Evolutionary conservation across 2,888 invertebrate genomes (phyloP).

Genomic region (Trichogramma dendrolimi): DNA sequence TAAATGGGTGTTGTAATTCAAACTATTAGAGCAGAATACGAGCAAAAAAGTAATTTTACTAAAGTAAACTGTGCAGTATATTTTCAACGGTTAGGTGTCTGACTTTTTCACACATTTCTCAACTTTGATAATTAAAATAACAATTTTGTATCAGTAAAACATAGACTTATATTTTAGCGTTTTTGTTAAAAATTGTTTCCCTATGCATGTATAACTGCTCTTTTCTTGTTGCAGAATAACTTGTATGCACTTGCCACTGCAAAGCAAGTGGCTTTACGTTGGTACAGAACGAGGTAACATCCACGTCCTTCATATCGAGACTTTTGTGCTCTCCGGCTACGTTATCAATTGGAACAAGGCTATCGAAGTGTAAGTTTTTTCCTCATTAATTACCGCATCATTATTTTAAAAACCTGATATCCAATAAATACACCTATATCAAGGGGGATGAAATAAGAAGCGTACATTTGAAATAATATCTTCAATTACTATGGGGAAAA

Average conservation of each 20-base stretch:
- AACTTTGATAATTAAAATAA: not conserved
- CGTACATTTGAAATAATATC: no score
- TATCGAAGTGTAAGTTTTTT: constrained; percentile 89
- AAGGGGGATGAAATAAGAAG: no score
- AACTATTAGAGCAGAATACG: no score
- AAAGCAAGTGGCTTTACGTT: constrained; percentile 97
- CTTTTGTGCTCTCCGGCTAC: constrained; percentile 94
- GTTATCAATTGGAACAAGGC: constrained; percentile 99
- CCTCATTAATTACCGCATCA: not conserved
- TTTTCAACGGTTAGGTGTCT: no score
- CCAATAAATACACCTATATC: no score
- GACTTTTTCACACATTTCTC: not conserved
- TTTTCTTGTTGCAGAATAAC: constrained; percentile 72
- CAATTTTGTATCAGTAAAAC: not conserved
- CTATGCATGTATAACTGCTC: not conserved
- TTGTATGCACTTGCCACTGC: constrained; percentile 89
- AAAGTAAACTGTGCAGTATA: no score
- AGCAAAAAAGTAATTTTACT: no score
- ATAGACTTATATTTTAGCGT: not conserved
- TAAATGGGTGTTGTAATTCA: no score
- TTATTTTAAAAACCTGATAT: no score
- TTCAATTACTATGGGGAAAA: no score
- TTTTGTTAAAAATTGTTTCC: not conserved
- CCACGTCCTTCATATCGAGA: constrained; percentile 94
- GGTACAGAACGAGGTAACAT: constrained; percentile 98